Evolutionary conservation across 2,113 vertebrate species (phyloP), one percentile per base, ranked within the genome.

Genomic region (Lepus europaeus): DNA sequence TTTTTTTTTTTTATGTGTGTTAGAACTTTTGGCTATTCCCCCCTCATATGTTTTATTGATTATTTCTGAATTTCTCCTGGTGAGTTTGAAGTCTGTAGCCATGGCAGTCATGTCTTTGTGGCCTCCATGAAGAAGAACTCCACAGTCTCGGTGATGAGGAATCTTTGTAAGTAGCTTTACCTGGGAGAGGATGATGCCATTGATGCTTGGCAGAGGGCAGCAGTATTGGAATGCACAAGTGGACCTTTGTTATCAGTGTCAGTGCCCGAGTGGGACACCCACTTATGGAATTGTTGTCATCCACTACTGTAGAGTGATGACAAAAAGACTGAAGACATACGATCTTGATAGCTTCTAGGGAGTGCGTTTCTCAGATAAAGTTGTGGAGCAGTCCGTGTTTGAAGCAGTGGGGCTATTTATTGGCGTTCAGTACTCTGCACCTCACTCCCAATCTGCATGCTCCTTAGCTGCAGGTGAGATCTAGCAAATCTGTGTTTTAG

Each of bases 321-420:
- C 8, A 27, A 14, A 29, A 25, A 61, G 11, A 20, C 39, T n/a
- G 72, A 89, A 63, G 74, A 56, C 79, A 31, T 49, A 45, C 2
- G 3, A 61, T 19, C 79, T 74, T 83, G 29, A 77, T 63, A 22
- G 29, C 13, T 12, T 87, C 61, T 84, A 29, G 45, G 17, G 51
- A 51, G 0, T 49, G 16, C 69, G 19, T 33, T 87, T 93, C 33
- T 83, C 61, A 74, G 22, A 36, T 93, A 31, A 1, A 6, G 25
- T 77, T 51, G 61, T 81, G 72, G 6, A 56, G 0, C 29, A 81
- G 7, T 88, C 31, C 51, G 53, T 33, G n/a, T 70, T 90, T 70
- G 63, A 86, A 77, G 51, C 81, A 78, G 51, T 92, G 33, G 6
- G 27, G 45, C 8, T 81, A 25, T 69, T 93, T 87, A 80, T 90